Evolutionary conservation across 1,140 invertebrate species (phyloP).

Genomic region (Leptinotarsa lineolata): DNA sequence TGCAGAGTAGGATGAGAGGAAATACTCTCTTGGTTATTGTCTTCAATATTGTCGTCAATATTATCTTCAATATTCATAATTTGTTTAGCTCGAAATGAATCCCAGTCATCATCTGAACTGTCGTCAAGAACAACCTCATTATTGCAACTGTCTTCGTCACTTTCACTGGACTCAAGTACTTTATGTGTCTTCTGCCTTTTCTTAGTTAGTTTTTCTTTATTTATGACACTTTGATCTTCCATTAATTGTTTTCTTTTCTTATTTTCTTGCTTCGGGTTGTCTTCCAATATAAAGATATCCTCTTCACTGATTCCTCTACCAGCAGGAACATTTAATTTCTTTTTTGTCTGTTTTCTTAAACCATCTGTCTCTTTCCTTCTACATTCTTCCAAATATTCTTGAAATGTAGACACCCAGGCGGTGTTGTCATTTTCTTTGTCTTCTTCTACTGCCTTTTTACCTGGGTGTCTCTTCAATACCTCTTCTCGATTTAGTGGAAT

Average conservation of each 20-base stretch:
- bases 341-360: conserved; percentile 21
- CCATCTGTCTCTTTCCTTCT: conserved; percentile 7
- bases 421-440: conserved; percentile 15
- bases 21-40: conserved; percentile 20
- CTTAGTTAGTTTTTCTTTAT: conserved; percentile 18
- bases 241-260: conserved; percentile 17
- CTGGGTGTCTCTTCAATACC: conserved; percentile 26
- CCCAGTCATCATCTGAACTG: conserved; percentile 16
- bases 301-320: conserved; percentile 12
- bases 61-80: conserved; percentile 16
- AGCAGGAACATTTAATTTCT: conserved; percentile 18
- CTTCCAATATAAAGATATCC: conserved; percentile 16
- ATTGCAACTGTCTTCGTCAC: conserved; percentile 24
- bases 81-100: conserved; percentile 16
- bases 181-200: conserved; percentile 4
- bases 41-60: conserved; percentile 19
- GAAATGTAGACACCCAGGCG: conserved; percentile 9
- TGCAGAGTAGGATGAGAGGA: conserved; percentile 15
- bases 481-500: conserved; percentile 39
- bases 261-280: conserved; percentile 16
- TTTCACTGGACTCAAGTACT: conserved; percentile 10
- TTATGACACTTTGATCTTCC: conserved; percentile 15
- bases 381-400: conserved; percentile 12
- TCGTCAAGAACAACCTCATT: conserved; percentile 2
- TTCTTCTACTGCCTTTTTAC: conserved; percentile 13